A percentile compares a stretch with the other conserved stretches of the same genome.
Conservation (phyloP, 2,888 invertebrate genomes). For the Tineola bisselliella region DNA sequence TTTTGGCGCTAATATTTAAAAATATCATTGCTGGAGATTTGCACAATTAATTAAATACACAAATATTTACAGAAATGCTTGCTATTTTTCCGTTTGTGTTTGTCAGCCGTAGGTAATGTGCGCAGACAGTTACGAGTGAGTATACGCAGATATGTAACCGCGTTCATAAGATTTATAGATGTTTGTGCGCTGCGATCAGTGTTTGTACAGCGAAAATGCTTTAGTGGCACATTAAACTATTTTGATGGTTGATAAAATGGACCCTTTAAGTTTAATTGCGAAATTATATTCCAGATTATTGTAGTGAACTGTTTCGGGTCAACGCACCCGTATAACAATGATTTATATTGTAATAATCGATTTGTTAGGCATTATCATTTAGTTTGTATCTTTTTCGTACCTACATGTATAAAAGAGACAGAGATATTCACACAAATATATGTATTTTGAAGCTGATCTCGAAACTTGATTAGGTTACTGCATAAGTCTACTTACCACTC, state of each 20-base stretch:
- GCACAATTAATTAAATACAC: neutral
- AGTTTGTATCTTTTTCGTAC: no score
- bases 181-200: slow-evolving; percentile 26
- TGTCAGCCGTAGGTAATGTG: slow-evolving; percentile 1
- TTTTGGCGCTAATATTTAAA: no score
- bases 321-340: no score
- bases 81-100: neutral
- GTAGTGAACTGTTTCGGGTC: no score
- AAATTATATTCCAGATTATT: neutral
- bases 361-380: no score
- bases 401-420: no score
- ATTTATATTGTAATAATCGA: no score
- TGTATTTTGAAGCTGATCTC: no score
- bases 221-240: slow-evolving; percentile 6
- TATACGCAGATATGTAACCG: slow-evolving; percentile 7
- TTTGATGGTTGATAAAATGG: slow-evolving; percentile 7
- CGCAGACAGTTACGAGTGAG: neutral
- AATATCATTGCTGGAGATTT: no score
- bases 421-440: no score
- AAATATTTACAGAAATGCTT: neutral
- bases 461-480: no score
- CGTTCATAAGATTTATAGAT: slow-evolving; percentile 37
- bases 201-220: slow-evolving; percentile 5
- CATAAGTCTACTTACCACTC: no score
- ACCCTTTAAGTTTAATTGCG: neutral